Conservation (phyloP, 2,888 invertebrate genomes). For the Cistogaster globosa region DNA sequence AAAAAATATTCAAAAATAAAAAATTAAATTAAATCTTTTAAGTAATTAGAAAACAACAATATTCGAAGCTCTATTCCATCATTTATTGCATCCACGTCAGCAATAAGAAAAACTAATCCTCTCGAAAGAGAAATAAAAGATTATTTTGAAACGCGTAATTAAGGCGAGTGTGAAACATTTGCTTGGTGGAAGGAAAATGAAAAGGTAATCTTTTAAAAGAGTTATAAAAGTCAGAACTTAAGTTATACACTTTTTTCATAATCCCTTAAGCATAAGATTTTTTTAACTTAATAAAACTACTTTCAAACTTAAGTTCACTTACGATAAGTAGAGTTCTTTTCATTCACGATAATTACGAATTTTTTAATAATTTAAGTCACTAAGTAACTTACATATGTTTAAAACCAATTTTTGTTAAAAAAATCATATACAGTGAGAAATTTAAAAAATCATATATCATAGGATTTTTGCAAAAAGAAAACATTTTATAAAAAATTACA, state of each 20-base stretch:
- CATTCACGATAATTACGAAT: neutral
- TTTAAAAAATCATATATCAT: too few relatives aligned
- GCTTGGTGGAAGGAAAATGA: neutral
- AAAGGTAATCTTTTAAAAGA: neutral
- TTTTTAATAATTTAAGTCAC: neutral
- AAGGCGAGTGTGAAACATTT: neutral
- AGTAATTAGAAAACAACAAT: neutral
- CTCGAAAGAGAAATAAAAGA: neutral
- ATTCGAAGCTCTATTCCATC: neutral
- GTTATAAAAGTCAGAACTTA: neutral
- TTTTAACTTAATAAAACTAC: neutral
- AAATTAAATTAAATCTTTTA: neutral
- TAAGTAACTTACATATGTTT: too few relatives aligned
- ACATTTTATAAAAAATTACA: too few relatives aligned
- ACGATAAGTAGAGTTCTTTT: constrained; percentile 1
- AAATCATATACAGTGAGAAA: too few relatives aligned
- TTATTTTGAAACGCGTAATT: neutral
- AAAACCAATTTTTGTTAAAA: too few relatives aligned
- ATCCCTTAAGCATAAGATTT: neutral
- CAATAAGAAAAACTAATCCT: neutral
- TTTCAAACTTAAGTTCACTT: neutral
- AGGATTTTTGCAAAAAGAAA: too few relatives aligned
- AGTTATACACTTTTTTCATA: neutral
- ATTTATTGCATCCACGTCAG: neutral
- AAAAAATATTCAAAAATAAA: too few relatives aligned